Evolutionary conservation across 2,888 invertebrate genomes (phyloP), one percentile per base, ranked within the genome.

Genomic region (Zonitis immaculata): DNA sequence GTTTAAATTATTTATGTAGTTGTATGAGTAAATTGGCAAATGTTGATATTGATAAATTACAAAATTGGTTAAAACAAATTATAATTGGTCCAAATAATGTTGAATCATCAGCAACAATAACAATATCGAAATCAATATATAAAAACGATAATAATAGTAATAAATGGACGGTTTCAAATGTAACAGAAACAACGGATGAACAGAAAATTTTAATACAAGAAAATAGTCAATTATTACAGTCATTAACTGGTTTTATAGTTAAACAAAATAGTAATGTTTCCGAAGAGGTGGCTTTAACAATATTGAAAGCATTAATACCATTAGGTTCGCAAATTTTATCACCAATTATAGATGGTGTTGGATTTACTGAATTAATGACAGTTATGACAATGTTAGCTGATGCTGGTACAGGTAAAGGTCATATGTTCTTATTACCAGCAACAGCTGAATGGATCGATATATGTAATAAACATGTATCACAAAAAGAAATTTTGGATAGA

Each of bases 351-450:
- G 87, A 88, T 68, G 84, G 84, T 0, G 80, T 80, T n/a, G 87
- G 87, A n/a, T 90, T 91, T 69, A 82, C 87, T 0, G 89, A 90
- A 67, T 76, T 91, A 6, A 83, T 91, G 79, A 79, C 82, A 52
- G 85, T 90, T 4, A 88, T 91, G 89, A 85, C 87, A 1, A 88
- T 85, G 44, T 72, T 96, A 60, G 95, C 95, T 0, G 92, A 93
- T 73, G 90, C 91, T 16, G 89, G 91, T 16, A 80, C 84, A 4
- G 91, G 91, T 22, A 78, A 82, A 43, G 92, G 95, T 0, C 95
- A 96, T 71, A 78, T 83, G 2, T 81, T 84, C 22, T 77, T 96
- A 14, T 92, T 95, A 73, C 85, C 88, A 28, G 89, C 93, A 0
- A 81, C 83, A 8, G 85, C 88, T 0, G 82, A 84, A 32, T 95